These are phyloP conservation scores for Chydorus sphaericus DNA, from an alignment of 2,888 invertebrate genomes.

Conservation along the genomic window DNA sequence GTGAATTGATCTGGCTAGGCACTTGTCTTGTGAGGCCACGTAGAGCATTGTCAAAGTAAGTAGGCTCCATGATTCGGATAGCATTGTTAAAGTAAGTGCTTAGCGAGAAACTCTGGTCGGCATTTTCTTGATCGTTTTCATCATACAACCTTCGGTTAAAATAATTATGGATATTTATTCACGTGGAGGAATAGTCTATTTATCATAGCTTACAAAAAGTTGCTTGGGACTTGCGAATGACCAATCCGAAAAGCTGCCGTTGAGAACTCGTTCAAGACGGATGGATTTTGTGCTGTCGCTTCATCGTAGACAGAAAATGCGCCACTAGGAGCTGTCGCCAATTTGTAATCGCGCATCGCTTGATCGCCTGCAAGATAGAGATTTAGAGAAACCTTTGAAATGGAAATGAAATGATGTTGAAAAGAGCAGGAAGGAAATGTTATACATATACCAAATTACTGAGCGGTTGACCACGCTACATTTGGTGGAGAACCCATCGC, in stretches of 20 bases:
- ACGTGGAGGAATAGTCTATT: neutral
- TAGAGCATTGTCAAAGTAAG: neutral
- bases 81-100: neutral
- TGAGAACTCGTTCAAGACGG: slow-evolving; percentile 23
- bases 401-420: too few relatives aligned
- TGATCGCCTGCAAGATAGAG: slow-evolving; percentile 36
- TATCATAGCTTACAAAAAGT: neutral
- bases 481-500: neutral
- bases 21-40: neutral
- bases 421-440: too few relatives aligned
- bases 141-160: neutral
- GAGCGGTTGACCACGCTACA: neutral
- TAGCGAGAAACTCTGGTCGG: neutral
- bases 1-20: neutral
- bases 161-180: slow-evolving; percentile 16
- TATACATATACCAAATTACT: too few relatives aligned
- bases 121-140: neutral
- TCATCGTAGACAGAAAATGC: slow-evolving; percentile 26
- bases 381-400: too few relatives aligned
- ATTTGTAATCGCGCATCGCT: slow-evolving; percentile 46
- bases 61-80: neutral
- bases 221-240: slow-evolving; percentile 23
- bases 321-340: slow-evolving; percentile 31
- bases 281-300: slow-evolving; percentile 22
- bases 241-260: slow-evolving; percentile 27